Evolutionary conservation across 2,888 invertebrate species (phyloP), one percentile per base, ranked within the genome.

Genomic region (Nomada lathburiana): DNA sequence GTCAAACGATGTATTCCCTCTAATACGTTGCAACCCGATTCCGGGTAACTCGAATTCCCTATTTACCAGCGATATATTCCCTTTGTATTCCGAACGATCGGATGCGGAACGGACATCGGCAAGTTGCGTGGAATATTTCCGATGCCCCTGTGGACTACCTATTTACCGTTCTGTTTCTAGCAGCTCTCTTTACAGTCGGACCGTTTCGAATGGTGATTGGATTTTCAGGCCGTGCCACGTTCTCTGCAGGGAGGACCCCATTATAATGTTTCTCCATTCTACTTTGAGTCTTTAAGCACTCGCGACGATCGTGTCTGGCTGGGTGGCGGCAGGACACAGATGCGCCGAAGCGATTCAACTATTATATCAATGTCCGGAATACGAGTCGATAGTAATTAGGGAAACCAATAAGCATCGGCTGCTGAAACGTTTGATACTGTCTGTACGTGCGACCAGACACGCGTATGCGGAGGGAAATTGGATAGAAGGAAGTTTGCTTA

Each of bases 401-500:
- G 20, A 47, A 60, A 62, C 42, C 75, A 75, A 71, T 82, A 75
- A 82, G 64, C 82, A 50, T 81, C 74, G 81, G 53, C 16, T n/a
- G 62, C 16, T 42, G 64, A 59, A 55, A 62, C 65, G 75, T 70
- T 67, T 75, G 62, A 64, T 70, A 50, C 10, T 44, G 53, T 55
- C 53, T 4, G 23, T 63, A 71, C 71, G 80, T 71, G 69, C 59
- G 57, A 50, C 47, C 55, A 60, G 65, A 62, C 26, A n/a, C 62
- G 13, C 57, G 42, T 50, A 42, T 42, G 67, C 47, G 47, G 62
- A 82, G 82, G 70, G 63, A 70, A 75, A 82, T 70, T 44, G 69
- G 23, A 60, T 52, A 44, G 59, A 62, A 50, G 23, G 26, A 23
- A 64, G 60, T 53, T 20, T 11, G 20, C 80, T 71, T 67, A 65